These are phyloP conservation scores for Anarhynchus alexandrinus DNA, from an alignment of 2,113 vertebrate genomes.

Conservation along the genomic window DNA sequence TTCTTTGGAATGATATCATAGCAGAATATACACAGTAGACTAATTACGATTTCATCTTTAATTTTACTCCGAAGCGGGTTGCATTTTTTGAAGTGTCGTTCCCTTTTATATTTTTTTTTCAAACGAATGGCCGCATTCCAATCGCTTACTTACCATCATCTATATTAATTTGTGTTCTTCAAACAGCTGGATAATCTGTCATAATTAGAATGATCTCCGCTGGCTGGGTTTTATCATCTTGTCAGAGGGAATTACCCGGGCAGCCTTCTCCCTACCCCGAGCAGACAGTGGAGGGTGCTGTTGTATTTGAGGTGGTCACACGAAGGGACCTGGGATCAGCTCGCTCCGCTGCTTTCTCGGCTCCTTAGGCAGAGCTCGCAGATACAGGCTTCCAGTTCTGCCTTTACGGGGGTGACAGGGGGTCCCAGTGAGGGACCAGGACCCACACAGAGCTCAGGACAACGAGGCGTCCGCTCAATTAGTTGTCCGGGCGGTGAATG, in stretches of 20 bases:
- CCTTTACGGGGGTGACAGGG: not conserved
- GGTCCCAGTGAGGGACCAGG: not conserved
- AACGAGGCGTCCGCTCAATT: not conserved
- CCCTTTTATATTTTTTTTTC: not conserved
- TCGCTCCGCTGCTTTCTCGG: rapidly evolving
- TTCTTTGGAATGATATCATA: constrained; percentile 26
- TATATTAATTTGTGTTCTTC: constrained; percentile 5
- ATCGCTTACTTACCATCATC: constrained; percentile 22
- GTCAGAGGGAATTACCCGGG: not conserved
- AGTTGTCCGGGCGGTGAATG: rapidly evolving
- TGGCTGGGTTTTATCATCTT: constrained; percentile 17
- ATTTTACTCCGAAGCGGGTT: not conserved
- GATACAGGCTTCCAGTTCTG: not conserved
- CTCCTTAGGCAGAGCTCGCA: not conserved
- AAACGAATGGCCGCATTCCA: not conserved
- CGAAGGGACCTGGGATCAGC: rapidly evolving
- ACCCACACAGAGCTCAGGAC: not conserved
- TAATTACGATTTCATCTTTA: constrained; percentile 37
- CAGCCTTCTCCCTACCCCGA: not conserved
- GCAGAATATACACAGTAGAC: not conserved
- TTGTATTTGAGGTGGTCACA: constrained; percentile 47
- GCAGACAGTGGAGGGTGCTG: constrained; percentile 69
- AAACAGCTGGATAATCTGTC: constrained; percentile 19
- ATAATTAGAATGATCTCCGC: constrained; percentile 8
- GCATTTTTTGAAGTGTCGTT: constrained; percentile 9